Evolutionary conservation across 2,113 vertebrate genomes (phyloP), one percentile per base, ranked within the genome.

Genomic region (Sebastes fasciatus): DNA sequence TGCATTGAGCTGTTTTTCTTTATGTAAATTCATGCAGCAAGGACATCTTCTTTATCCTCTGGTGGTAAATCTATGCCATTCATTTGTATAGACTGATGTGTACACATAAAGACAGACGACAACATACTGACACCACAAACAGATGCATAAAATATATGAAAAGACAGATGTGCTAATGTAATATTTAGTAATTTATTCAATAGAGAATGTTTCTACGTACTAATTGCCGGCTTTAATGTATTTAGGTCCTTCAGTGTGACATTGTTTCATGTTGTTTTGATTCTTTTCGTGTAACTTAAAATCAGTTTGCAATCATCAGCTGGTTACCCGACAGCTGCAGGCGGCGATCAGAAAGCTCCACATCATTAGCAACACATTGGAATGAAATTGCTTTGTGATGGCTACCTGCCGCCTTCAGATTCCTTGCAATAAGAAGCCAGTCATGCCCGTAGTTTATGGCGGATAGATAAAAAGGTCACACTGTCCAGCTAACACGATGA

Each of bases 381-480:
- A 43, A 16, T 1, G 1, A 83, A 84, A 90, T 89, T 85, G 86
- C 64, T 78, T 81, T 70, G 49, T 49, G 74, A 88, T 83, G 46
- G 64, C 55, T 66, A 21, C 88, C 84, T 89, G 90, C 88, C 63
- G 4, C 42, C 49, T 7, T 26, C 65, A 89, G 74, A 92, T 88
- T 90, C 77, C 62, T 64, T 46, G 64, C 85, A 91, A 92, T 92
- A 79, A 74, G 19, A 48, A 11, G 26, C 10, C 16, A 26, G 78
- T 34, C 86, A 82, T 86, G 87, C 45, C 68, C 0, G 34, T 0
- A 1, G 46, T 74, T 73, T 42, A 34, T 8, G 10, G 19, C 0
- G 6, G 45, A 62, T 55, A 72, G 17, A 40, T 34, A n/a, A 34
- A 61, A 14, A 54, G 5, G 2, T 21, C 5, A 3, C 5, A 17